Conservation (phyloP, 2,888 invertebrate genomes). For the Morinoia aosen region DNA sequence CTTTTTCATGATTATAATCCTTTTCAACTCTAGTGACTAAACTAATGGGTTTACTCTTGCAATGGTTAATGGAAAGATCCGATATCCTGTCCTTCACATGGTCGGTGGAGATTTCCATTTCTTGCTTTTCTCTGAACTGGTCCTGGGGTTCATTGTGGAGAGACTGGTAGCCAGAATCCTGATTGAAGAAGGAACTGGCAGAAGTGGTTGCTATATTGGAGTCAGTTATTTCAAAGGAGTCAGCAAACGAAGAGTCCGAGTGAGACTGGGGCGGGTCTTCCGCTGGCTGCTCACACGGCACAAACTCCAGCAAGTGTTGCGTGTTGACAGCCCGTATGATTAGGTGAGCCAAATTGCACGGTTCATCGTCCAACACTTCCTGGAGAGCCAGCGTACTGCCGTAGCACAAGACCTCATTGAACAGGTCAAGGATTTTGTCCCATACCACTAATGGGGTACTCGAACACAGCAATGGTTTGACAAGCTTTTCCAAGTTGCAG, state of each 20-base stretch:
- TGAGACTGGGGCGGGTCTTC: constrained; percentile 52
- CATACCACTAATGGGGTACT: constrained; percentile 84
- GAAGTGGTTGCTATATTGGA: not conserved
- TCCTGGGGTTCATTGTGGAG: constrained; percentile 18
- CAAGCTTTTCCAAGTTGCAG: constrained; percentile 79
- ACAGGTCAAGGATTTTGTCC: constrained; percentile 86
- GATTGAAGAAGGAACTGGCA: not conserved
- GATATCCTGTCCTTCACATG: constrained; percentile 33
- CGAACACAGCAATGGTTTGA: constrained; percentile 69
- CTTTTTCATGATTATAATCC: not conserved
- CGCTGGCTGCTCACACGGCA: constrained; percentile 69
- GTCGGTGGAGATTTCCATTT: not conserved
- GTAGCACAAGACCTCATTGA: constrained; percentile 92
- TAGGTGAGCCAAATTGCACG: constrained; percentile 87
- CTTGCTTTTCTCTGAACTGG: constrained; percentile 21
- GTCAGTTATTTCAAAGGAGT: not conserved
- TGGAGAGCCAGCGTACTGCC: constrained; percentile 91
- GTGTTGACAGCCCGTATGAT: constrained; percentile 89
- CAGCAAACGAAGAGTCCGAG: constrained; percentile 18
- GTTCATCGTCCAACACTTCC: constrained; percentile 89
- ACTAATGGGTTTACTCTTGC: not conserved
- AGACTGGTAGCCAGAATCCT: not conserved
- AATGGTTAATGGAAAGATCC: not conserved
- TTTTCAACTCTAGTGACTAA: not conserved
- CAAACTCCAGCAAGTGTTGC: constrained; percentile 80